Evolutionary conservation across 2,113 vertebrate genomes (phyloP).

Genomic region (Trichechus manatus): DNA sequence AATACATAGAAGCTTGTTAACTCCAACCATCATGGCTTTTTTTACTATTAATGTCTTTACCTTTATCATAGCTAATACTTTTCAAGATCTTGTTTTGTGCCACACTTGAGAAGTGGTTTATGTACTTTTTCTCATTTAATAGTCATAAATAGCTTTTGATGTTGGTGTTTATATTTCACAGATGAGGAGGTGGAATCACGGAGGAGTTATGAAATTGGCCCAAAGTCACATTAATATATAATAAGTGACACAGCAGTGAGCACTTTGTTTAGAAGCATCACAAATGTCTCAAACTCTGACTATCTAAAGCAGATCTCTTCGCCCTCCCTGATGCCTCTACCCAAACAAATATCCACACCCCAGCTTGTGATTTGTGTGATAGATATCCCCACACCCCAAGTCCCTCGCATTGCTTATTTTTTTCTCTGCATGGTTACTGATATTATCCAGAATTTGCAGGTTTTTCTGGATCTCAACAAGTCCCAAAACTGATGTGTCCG

Average conservation of each 20-base stretch:
- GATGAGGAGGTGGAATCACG: background rate
- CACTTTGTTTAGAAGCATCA: background rate
- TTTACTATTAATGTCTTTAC: background rate
- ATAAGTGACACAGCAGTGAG: background rate
- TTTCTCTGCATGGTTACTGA: background rate
- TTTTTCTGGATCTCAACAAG: background rate
- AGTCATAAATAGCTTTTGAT: background rate
- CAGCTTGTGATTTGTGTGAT: fast-evolving
- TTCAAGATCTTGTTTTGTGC: background rate
- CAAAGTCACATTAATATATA: background rate
- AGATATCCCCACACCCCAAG: background rate
- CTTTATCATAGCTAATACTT: background rate
- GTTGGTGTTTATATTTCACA: background rate
- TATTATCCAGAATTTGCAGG: background rate
- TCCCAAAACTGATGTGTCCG: background rate
- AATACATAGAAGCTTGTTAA: background rate
- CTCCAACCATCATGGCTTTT: background rate
- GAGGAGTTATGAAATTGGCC: background rate
- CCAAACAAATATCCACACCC: fast-evolving
- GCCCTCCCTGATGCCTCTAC: fast-evolving
- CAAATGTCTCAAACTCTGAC: background rate
- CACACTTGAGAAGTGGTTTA: background rate
- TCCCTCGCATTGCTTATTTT: background rate
- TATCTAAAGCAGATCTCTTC: background rate
- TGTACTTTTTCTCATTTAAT: background rate